These are phyloP conservation scores for Exephanes ischioxanthus DNA, from an alignment of 2,888 invertebrate species.

Conservation along the genomic window DNA sequence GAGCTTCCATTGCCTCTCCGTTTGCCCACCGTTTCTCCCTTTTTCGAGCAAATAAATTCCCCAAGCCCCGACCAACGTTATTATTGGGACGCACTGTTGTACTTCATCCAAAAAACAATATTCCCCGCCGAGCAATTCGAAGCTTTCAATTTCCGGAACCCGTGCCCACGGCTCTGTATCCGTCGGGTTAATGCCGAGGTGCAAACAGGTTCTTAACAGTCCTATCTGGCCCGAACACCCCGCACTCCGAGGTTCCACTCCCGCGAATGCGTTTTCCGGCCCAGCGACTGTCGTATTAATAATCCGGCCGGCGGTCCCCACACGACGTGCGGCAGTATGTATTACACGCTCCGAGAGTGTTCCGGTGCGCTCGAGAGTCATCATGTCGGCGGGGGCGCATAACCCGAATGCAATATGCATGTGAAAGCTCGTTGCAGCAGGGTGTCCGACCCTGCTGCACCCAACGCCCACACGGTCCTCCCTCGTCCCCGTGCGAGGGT, in stretches of 20 bases:
- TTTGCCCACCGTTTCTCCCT: no score
- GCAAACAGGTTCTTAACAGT: constrained; percentile 25
- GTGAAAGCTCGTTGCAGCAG: constrained; percentile 46
- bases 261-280: constrained; percentile 4
- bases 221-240: background rate
- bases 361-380: constrained; percentile 69
- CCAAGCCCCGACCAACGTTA: no score
- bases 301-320: background rate
- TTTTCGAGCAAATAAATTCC: no score
- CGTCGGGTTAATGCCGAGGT: background rate
- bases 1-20: no score
- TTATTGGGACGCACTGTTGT: background rate
- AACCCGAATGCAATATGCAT: constrained; percentile 76
- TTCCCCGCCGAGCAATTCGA: background rate
- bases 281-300: background rate
- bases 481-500: background rate
- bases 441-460: background rate
- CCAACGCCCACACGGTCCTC: background rate
- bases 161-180: background rate
- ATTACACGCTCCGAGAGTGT: constrained; percentile 75
- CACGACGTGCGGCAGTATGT: constrained; percentile 67
- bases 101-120: background rate
- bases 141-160: constrained; percentile 21
- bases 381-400: constrained; percentile 58
- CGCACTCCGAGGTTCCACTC: background rate